Evolutionary conservation across 64 coral and sea anemone species (phyloP).

Genomic region (Montipora cactus): DNA sequence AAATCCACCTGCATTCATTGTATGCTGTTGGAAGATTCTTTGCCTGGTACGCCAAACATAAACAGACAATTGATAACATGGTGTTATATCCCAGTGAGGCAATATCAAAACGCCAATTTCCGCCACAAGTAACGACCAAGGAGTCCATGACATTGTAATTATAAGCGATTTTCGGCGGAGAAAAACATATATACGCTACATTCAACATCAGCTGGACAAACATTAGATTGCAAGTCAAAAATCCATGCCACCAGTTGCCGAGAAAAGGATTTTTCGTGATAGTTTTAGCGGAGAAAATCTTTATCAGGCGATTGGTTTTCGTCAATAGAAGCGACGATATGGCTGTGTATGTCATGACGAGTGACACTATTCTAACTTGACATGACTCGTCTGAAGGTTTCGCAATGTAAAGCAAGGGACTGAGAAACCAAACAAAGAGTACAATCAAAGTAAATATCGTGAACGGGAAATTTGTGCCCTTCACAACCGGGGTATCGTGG

Average conservation of each 20-base stretch:
- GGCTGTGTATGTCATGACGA: slow-evolving; percentile 73
- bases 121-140: slow-evolving; percentile 46
- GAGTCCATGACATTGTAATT: slow-evolving; percentile 13
- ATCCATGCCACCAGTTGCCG: slow-evolving; percentile 84
- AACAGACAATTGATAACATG: slow-evolving; percentile 48
- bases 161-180: slow-evolving; percentile 50
- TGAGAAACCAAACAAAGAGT: slow-evolving; percentile 70
- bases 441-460: slow-evolving; percentile 74
- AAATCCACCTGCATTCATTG: slow-evolving; percentile 83
- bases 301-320: slow-evolving; percentile 88
- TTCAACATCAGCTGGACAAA: slow-evolving; percentile 69
- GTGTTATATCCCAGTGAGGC: slow-evolving; percentile 73
- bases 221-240: slow-evolving; percentile 74
- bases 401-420: slow-evolving; percentile 66
- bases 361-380: slow-evolving; percentile 54
- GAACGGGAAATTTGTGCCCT: slow-evolving; percentile 71
- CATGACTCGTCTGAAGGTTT: slow-evolving; percentile 56
- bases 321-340: slow-evolving; percentile 84
- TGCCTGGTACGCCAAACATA: slow-evolving; percentile 70
- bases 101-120: slow-evolving; percentile 54
- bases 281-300: slow-evolving; percentile 79
- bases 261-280: slow-evolving; percentile 75
- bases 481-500: slow-evolving; percentile 85
- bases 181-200: slow-evolving; percentile 50
- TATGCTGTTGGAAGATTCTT: slow-evolving; percentile 75